Base-by-base conservation (phyloP, 2,888 invertebrate genomes). In the Amblyjoppa fuscipennis region DNA sequence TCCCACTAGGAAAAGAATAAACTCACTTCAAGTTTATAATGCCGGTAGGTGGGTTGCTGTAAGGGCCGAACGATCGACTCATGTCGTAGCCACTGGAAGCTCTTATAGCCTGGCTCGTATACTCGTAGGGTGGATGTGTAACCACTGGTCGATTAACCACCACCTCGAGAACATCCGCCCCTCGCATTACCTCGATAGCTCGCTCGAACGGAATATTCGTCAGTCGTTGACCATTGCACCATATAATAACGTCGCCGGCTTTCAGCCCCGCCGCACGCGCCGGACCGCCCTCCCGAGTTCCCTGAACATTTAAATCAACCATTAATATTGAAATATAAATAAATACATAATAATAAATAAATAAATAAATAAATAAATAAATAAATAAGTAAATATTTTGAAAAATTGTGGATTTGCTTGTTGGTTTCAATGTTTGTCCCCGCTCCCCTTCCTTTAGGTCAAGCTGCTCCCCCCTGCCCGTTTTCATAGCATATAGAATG, bases 201-300 rank as follows among this genome's bases (percentile, higher is more conserved):
- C 92, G 89, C 75, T 94, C 93, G 88, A 94, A 94, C 20, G 94
- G 93, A 69, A 94, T 85, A 88, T 93, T 93, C 53, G 93, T 93
- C 25, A 94, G 89, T 31, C 93, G 90, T 56, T 93, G 93, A 85
- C 97, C 98, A 93, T 99, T 99, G 94, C 98, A 98, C 89, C 97
- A 97, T 77, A 98, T 94, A 87, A 99, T 97, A 94, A 98, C 98
- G 94, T 99, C 99, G 6, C 98, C 98, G 0, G 98, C 97, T 90
- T 97, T 96, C 20, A 99, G 95, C 0, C 98, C 98, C 1, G 98
- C 97, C 90, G 98, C 97, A 70, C 97, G 95, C 0, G 98, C 98
- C 81, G 98, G 97, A 66, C 98, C 98, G 38, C 97, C 97, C 89
- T 98, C 98, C 92, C 98, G 97, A 76, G 98, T 98, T 90, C 98